Evolutionary conservation across 2,113 vertebrate species (phyloP), one percentile per base, ranked within the genome.

Genomic region (Festucalex cinctus): DNA sequence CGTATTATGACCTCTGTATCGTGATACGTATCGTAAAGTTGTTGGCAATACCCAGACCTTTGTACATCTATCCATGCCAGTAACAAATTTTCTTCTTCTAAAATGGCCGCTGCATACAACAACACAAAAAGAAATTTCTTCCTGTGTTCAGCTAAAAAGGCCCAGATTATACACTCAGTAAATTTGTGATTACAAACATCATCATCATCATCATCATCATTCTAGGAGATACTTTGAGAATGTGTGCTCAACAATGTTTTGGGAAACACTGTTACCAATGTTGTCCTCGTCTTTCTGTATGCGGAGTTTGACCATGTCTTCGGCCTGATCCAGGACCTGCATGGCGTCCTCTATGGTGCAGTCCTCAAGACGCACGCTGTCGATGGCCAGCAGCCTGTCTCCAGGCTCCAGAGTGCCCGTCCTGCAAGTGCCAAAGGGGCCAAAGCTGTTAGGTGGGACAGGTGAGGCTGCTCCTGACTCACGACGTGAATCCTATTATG

Each of bases 211-310:
- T n/a, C n/a, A n/a, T n/a, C n/a, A n/a, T n/a, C n/a, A n/a, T n/a
- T n/a, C n/a, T n/a, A n/a, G n/a, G n/a, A n/a, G n/a, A n/a, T n/a
- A n/a, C n/a, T n/a, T n/a, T n/a, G n/a, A n/a, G n/a, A n/a, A n/a
- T n/a, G n/a, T n/a, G n/a, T n/a, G n/a, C n/a, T n/a, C n/a, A n/a
- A n/a, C n/a, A 14, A 36, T 14, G 35, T 66, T 71, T 74, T 57
- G 26, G 20, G 7, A 1, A 20, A 32, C 36, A 39, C 1, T 1
- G 56, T 69, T 88, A 98, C 97, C 97, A 1, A 96, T 94, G 85
- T 98, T 98, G 91, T 99, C 97, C 85, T 99, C 97, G 35, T 99
- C 96, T 75, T 99, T 99, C 73, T 95, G 94, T 83, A 99, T 94
- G 75, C 96, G 93, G 59, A 98, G 93, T 87, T 95, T 95, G 85